Percentiles rank a stretch among this genome's conserved stretches.
phyloP scores from a whole-genome alignment of 2,888 invertebrate species.

The Lasiommata megera region DNA sequence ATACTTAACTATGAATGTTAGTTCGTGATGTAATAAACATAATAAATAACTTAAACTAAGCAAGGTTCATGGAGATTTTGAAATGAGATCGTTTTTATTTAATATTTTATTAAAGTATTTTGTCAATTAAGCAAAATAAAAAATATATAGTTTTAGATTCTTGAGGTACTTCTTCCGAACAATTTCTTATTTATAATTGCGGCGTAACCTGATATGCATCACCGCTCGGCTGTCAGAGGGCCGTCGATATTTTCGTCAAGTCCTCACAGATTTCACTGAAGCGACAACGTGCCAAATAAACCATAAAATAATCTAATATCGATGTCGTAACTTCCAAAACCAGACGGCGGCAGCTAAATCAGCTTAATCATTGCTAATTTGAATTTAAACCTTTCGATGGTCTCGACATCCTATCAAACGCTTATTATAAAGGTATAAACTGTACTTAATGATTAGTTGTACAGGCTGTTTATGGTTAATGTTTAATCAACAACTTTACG shows the following conservation, averaged over 20 bases:
- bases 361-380: slow-evolving; percentile 13
- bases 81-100: background rate
- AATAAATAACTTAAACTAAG: background rate
- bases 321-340: slow-evolving; percentile 31
- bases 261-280: slow-evolving; percentile 36
- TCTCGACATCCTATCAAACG: slow-evolving; percentile 45
- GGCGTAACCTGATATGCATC: slow-evolving; percentile 62
- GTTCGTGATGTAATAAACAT: too few species aligned
- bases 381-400: slow-evolving; percentile 37
- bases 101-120: too few species aligned
- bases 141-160: too few species aligned
- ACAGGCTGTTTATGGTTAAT: slow-evolving; percentile 60
- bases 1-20: slow-evolving; percentile 60
- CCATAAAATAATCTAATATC: slow-evolving; percentile 48
- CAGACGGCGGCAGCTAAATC: background rate
- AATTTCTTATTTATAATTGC: slow-evolving; percentile 15
- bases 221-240: slow-evolving; percentile 59
- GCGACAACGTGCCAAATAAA: slow-evolving; percentile 45
- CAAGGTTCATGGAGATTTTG: too few species aligned
- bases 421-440: slow-evolving; percentile 58
- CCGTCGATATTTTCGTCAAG: slow-evolving; percentile 57
- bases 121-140: too few species aligned
- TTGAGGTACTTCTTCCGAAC: slow-evolving; percentile 27
- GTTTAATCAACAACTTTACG: slow-evolving; percentile 67
- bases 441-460: slow-evolving; percentile 44